Base-by-base conservation (phyloP, 2,797 vertebrate genomes). In the Chaunax sp. region DNA sequence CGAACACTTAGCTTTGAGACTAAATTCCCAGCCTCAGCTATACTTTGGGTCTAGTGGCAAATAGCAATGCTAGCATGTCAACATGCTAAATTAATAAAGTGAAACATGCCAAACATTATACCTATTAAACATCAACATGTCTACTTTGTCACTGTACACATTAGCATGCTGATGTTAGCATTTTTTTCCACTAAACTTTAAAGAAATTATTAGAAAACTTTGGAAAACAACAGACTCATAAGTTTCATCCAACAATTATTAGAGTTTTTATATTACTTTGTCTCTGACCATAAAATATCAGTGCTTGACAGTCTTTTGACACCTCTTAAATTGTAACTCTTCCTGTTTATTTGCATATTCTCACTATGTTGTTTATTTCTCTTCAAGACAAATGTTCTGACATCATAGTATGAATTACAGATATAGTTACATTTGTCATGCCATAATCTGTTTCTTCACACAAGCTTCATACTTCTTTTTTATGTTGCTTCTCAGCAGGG, bases 401-500 rank as follows among this genome's bases (percentile, higher is more conserved):
- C 25, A n/a, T 37, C 18, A 37, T 12, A 7, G 18, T 35, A 23
- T 57, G 5, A 54, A 33, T 59, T 18, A 51, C 28, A 23, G 14
- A 53, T 3, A n/a, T 3, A 35, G 12, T 35, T 11, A 7, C 33
- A 35, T 35, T 28, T 40, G 44, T 61, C 33, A n/a, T 37, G 23
- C 40, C 10, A 38, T 16, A 38, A 18, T 22, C 1, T 45, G 6
- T 35, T 35, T 35, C 25, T 47, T 46, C 20, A 28, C 11, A 11
- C 41, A 8, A 18, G 12, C 30, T 3, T 65, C 13, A 2, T 23
- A n/a, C 69, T 51, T 64, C 3, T 38, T n/a, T 14, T 23, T 43
- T 22, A 45, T 30, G 20, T 37, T n/a, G 6, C 43, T 6, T 63
- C 43, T 61, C 69, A 52, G 60, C 87, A 93, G 85, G 87, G 55